Conservation (phyloP, 2,797 vertebrate genomes). For the Spinibarbus caldwelli region DNA sequence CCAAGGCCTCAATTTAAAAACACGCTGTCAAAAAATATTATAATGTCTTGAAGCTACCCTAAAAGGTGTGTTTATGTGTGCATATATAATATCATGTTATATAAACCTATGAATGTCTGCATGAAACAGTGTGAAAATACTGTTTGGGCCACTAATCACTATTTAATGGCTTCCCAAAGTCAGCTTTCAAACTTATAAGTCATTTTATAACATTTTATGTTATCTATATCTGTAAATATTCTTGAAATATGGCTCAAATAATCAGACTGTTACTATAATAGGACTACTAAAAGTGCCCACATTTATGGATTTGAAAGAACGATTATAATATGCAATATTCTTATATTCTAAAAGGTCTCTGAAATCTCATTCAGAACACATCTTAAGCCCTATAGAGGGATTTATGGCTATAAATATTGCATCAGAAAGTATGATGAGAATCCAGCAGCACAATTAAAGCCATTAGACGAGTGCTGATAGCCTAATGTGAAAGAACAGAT, state of each 20-base stretch:
- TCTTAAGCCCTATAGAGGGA: not conserved
- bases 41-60: not conserved
- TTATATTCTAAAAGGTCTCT: not conserved
- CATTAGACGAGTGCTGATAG: conserved; percentile 23
- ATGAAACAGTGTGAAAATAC: not conserved
- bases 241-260: not conserved
- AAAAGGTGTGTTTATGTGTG: not conserved
- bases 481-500: conserved; percentile 6
- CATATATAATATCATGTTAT: not conserved
- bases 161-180: too few species aligned
- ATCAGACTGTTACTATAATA: not conserved
- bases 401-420: not conserved
- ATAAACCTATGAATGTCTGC: not conserved
- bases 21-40: not conserved
- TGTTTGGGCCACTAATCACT: too few species aligned
- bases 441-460: conserved; percentile 1
- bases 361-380: not conserved
- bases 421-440: not conserved
- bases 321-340: not conserved
- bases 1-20: too few species aligned
- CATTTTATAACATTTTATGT: too few species aligned
- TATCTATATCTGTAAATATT: not conserved
- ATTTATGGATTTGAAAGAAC: not conserved
- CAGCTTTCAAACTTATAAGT: too few species aligned
- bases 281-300: not conserved